Base-by-base conservation (phyloP, 1,140 invertebrate species). In the Euura lappo region DNA sequence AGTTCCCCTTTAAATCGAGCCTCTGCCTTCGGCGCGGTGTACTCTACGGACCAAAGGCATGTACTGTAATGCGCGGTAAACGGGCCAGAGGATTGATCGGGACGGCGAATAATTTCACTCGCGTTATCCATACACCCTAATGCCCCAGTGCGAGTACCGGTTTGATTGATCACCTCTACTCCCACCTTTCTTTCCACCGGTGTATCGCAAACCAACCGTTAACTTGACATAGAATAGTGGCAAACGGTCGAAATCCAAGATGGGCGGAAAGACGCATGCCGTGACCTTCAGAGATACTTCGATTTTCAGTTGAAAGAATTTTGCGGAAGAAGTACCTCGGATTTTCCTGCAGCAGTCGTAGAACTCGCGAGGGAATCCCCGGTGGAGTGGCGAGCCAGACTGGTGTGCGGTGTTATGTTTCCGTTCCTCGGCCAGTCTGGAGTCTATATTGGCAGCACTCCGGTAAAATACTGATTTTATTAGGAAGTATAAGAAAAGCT, bases 1-100 rank as follows among this genome's bases (percentile, higher is more conserved):
- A 60, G 51, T 60, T 60, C 51, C 51, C 51, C 51, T 60, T 60
- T 60, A 60, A 60, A 60, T 60, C 51, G 51, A 60, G 51, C 13
- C 51, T 60, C 51, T 60, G 51, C 51, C 51, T n/a, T 2, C 51
- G 51, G 51, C 51, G 13, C 13, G 10, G 51, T 60, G 51, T 60
- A n/a, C 8, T 60, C 51, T 28, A 28, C 28, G 28, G 51, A 60
- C 51, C 13, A 8, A 60, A 60, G 51, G 51, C 51, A 60, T 60
- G 51, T 28, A 28, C 28, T n/a, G 10, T 4, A n/a, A 8, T 60
- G 51, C 51, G 10, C 51, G 51, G 8, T 60, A 60, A 60, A 60
- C 51, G 51, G 51, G 8, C 8, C 8, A 60, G 51, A 60, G 51
- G 13, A 60, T 60, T 60, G 51, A 60, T 60, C 51, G 51, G 6